phyloP scores from a whole-genome alignment of 2,888 invertebrate species.

The Tenthredo mesomela region DNA sequence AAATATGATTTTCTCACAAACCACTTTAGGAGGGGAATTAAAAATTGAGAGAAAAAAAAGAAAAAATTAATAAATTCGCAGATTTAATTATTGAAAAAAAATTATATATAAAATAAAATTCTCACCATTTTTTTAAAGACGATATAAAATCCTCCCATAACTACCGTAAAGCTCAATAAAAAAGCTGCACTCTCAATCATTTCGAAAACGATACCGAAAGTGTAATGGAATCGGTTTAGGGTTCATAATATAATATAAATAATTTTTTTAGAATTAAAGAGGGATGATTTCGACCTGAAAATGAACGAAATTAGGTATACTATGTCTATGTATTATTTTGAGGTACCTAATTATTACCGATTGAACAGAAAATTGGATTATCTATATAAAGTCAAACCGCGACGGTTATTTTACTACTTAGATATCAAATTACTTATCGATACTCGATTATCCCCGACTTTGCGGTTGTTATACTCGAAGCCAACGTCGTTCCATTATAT shows the following conservation, averaged over 20 bases:
- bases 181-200: conserved; percentile 11
- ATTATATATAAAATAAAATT: not conserved
- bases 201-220: not conserved
- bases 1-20: not conserved
- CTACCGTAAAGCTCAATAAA: conserved; percentile 10
- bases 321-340: too few species aligned
- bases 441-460: not conserved
- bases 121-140: not conserved
- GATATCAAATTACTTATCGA: not conserved
- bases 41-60: too few species aligned
- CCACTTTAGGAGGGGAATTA: too few species aligned
- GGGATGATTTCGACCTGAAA: not conserved
- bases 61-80: too few species aligned
- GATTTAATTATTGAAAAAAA: not conserved
- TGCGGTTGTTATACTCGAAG: not conserved
- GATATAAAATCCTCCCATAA: not conserved
- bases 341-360: not conserved
- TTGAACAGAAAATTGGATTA: not conserved
- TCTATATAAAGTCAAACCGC: not conserved
- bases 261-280: not conserved
- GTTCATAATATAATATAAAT: not conserved
- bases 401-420: not conserved
- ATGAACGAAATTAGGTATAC: too few species aligned
- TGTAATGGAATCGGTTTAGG: too few species aligned
- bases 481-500: conserved; percentile 7